phyloP scores from a whole-genome alignment of 2,113 vertebrate species.

The Varanus salvator region DNA sequence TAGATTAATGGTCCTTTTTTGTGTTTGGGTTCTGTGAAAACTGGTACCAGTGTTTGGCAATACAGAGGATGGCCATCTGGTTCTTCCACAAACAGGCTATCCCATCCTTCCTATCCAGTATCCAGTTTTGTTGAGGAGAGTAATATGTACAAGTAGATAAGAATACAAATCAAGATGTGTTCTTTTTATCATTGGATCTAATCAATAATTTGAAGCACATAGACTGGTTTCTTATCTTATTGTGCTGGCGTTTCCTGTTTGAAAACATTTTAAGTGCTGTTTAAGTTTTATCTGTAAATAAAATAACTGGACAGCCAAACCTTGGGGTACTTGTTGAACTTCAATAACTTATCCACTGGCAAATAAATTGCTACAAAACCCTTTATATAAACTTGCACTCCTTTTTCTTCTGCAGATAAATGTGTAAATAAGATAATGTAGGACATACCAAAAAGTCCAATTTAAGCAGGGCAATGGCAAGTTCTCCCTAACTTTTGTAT shows the following conservation, averaged over 20 bases:
- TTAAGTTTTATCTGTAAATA: conserved; percentile 73
- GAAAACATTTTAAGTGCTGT: conserved; percentile 60
- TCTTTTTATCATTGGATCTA: conserved; percentile 46
- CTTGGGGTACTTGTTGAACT: conserved; percentile 64
- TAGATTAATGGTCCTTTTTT: conserved; percentile 46
- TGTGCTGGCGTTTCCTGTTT: conserved; percentile 57
- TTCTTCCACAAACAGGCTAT: conserved; percentile 33
- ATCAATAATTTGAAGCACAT: conserved; percentile 52
- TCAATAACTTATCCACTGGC: conserved; percentile 68
- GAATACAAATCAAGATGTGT: conserved; percentile 26
- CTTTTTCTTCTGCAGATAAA: conserved; percentile 64
- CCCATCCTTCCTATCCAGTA: conserved; percentile 16
- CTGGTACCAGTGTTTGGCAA: conserved; percentile 9
- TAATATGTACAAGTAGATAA: conserved; percentile 5
- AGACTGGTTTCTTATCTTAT: conserved; percentile 58
- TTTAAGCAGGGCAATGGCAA: conserved; percentile 63
- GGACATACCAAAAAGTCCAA: conserved; percentile 66
- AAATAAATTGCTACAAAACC: conserved; percentile 66
- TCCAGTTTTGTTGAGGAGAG: conserved; percentile 20
- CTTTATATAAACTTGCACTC: conserved; percentile 63
- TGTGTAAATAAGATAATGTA: conserved; percentile 74
- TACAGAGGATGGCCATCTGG: conserved; percentile 7
- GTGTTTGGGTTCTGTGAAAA: conserved; percentile 24
- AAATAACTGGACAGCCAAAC: conserved; percentile 67
- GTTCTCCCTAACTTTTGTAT: conserved; percentile 74